Conservation (phyloP, 2,888 invertebrate species). For the Aelia acuminata region DNA sequence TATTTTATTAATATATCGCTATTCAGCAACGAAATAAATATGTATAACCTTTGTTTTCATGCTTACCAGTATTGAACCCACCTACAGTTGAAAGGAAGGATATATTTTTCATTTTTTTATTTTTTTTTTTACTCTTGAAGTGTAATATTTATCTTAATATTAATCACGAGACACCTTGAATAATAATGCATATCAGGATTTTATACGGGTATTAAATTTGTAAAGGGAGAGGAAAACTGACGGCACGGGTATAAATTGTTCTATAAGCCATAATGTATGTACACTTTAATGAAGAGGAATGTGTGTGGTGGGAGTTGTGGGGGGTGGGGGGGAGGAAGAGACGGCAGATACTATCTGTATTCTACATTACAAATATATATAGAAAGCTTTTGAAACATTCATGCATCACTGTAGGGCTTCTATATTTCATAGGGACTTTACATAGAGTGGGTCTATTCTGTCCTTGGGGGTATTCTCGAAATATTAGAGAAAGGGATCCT, state of each 20-base stretch:
- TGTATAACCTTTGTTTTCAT: too few species aligned
- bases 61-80: too few species aligned
- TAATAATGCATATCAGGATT: too few species aligned
- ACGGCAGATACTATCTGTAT: neutral
- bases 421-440: neutral
- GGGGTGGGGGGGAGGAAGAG: neutral
- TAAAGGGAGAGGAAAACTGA: neutral
- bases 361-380: constrained; percentile 17
- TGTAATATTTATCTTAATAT: too few species aligned
- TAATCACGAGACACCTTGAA: too few species aligned
- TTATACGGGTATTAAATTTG: neutral
- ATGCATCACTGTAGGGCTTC: neutral
- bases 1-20: too few species aligned
- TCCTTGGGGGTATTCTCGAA: too few species aligned
- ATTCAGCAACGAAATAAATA: too few species aligned
- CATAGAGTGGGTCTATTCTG: neutral
- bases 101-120: too few species aligned
- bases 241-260: neutral
- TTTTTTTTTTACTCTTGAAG: too few species aligned
- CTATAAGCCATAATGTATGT: neutral
- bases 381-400: neutral
- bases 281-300: neutral
- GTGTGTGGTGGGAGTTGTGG: neutral
- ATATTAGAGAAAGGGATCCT: neutral
- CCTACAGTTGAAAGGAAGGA: too few species aligned